Conservation (phyloP, 2,797 vertebrate species). For the Gobio occitaniae region DNA sequence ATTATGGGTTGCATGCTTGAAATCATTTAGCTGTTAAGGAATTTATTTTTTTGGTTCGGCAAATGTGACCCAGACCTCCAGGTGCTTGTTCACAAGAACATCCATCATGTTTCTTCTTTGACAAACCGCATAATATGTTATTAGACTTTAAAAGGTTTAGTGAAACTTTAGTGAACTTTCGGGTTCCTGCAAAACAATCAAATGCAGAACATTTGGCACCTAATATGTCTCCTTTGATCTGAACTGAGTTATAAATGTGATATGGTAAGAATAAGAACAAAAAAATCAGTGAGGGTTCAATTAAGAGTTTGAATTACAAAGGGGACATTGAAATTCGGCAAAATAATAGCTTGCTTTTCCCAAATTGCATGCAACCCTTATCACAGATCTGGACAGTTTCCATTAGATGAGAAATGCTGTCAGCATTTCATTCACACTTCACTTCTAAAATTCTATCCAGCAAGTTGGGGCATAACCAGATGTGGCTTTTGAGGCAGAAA, state of each 20-base stretch:
- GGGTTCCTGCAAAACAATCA: neutral
- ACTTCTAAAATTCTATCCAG: slow-evolving; percentile 10
- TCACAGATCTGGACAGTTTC: slow-evolving; percentile 27
- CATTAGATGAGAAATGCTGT: slow-evolving; percentile 6
- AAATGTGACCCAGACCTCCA: neutral
- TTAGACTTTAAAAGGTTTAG: neutral
- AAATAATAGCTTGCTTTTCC: slow-evolving; percentile 1
- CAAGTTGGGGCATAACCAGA: slow-evolving; percentile 47
- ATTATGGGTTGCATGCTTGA: slow-evolving; percentile 12
- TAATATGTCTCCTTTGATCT: neutral
- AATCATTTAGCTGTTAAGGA: slow-evolving; percentile 29
- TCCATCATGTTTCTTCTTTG: neutral
- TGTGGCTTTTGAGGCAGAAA: slow-evolving; percentile 27
- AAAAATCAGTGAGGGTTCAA: neutral
- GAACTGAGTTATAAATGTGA: neutral
- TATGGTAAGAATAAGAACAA: neutral
- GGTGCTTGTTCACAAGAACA: slow-evolving; percentile 9
- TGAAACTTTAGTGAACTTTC: slow-evolving; percentile 17
- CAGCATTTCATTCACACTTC: slow-evolving; percentile 21
- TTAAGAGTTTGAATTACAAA: slow-evolving; percentile 18
- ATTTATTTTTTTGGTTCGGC: neutral
- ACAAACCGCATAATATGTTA: slow-evolving; percentile 17
- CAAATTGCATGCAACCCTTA: slow-evolving; percentile 32
- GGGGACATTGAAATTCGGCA: neutral
- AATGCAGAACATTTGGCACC: slow-evolving; percentile 3